These are phyloP conservation scores for Aphodius granarius DNA, from an alignment of 2,888 invertebrate species.

Conservation along the genomic window DNA sequence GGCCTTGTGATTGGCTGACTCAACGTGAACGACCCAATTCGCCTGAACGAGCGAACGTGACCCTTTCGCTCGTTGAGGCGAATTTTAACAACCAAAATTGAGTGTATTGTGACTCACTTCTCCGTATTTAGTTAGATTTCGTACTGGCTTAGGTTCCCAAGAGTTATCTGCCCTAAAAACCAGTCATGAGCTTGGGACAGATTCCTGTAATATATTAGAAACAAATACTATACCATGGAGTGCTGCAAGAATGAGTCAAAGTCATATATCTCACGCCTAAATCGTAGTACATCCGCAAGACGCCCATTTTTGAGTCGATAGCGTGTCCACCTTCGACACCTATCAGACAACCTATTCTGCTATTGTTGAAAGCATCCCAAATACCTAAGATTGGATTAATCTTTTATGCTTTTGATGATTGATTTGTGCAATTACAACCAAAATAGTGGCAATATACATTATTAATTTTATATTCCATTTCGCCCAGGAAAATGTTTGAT, in stretches of 20 bases:
- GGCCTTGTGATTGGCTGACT: too few species aligned
- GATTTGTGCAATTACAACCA: too few species aligned
- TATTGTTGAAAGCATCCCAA: conserved; percentile 52
- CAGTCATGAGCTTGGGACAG: conserved; percentile 9
- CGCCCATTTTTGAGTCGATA: conserved; percentile 60
- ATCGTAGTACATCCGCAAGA: conserved; percentile 60
- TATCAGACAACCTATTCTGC: conserved; percentile 62
- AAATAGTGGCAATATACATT: neutral
- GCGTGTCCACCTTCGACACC: conserved; percentile 66
- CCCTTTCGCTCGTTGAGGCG: too few species aligned
- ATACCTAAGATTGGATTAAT: conserved; percentile 49
- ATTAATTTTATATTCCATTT: neutral
- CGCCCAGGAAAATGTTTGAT: conserved; percentile 33
- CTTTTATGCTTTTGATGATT: neutral
- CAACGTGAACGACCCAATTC: too few species aligned
- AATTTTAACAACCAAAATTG: too few species aligned
- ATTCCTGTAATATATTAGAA: neutral
- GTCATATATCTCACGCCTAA: conserved; percentile 66
- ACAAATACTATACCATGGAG: conserved; percentile 56
- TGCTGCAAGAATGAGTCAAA: conserved; percentile 63
- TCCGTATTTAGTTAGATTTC: conserved; percentile 53
- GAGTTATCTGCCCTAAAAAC: conserved; percentile 53
- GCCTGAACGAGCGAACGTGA: too few species aligned
- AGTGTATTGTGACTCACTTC: conserved; percentile 40
- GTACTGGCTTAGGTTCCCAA: conserved; percentile 37